These are phyloP conservation scores for Schrankia costaestrigalis DNA, from an alignment of 2,888 invertebrate genomes.

Conservation along the genomic window DNA sequence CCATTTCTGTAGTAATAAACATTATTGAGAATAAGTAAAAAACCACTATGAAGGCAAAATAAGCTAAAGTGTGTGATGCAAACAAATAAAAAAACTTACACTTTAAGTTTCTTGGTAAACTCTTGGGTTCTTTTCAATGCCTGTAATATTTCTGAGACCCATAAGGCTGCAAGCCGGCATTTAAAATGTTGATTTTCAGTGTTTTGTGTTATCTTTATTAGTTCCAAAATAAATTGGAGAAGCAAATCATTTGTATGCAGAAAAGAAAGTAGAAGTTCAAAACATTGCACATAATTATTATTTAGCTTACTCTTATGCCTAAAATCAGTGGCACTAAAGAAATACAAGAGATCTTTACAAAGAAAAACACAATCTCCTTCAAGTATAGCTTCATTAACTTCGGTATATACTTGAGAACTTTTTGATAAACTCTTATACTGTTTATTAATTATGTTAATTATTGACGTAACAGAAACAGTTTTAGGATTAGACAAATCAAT, in stretches of 20 bases:
- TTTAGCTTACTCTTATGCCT: constrained; percentile 39
- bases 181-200: constrained; percentile 43
- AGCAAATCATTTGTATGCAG: constrained; percentile 76
- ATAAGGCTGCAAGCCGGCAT: constrained; percentile 70
- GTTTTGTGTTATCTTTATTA: constrained; percentile 62
- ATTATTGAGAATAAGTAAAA: too few relatives aligned
- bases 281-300: constrained; percentile 61
- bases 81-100: constrained; percentile 37
- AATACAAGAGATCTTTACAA: constrained; percentile 53
- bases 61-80: too few relatives aligned
- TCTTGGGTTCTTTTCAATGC: constrained; percentile 62
- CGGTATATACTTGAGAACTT: constrained; percentile 32
- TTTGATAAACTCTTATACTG: constrained; percentile 51
- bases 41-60: too few relatives aligned
- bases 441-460: constrained; percentile 47
- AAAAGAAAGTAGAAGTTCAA: constrained; percentile 77
- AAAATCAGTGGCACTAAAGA: constrained; percentile 43
- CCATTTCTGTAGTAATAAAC: too few relatives aligned
- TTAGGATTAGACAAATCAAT: constrained; percentile 56
- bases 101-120: constrained; percentile 45
- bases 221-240: constrained; percentile 62
- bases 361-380: constrained; percentile 59
- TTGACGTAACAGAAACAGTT: constrained; percentile 46
- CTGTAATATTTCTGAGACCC: constrained; percentile 74
- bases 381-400: constrained; percentile 52